phyloP scores from a whole-genome alignment of 2,113 vertebrate species.

The Tauraco erythrolophus region DNA sequence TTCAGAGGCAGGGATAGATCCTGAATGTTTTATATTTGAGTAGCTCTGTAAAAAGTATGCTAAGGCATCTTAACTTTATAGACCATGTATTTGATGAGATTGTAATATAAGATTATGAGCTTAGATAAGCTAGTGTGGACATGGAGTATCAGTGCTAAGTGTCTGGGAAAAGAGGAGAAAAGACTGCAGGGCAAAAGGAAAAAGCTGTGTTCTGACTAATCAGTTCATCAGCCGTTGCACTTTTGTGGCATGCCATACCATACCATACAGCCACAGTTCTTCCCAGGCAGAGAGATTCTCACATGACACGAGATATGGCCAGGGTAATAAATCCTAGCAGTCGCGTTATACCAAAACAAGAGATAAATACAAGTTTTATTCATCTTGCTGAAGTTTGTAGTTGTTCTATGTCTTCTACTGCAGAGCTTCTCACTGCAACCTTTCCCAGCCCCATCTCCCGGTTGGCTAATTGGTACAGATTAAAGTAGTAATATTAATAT shows the following conservation, averaged over 20 bases:
- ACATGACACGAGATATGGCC: background rate
- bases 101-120: background rate
- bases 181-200: background rate
- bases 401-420: background rate
- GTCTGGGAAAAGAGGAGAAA: background rate
- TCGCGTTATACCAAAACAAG: background rate
- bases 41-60: background rate
- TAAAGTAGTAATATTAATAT: background rate
- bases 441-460: background rate
- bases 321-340: background rate
- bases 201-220: slow-evolving; percentile 5
- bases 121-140: background rate
- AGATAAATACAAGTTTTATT: background rate
- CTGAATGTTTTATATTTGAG: background rate
- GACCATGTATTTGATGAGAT: background rate
- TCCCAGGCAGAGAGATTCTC: background rate
- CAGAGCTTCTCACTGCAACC: background rate
- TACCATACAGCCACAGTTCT: background rate
- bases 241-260: background rate
- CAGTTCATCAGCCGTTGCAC: background rate
- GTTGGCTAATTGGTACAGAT: background rate
- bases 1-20: background rate
- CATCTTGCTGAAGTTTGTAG: background rate
- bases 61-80: background rate
- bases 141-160: background rate